These are phyloP conservation scores for Drosophila trapezifrons DNA, from an alignment of 1,140 invertebrate species.

Conservation along the genomic window DNA sequence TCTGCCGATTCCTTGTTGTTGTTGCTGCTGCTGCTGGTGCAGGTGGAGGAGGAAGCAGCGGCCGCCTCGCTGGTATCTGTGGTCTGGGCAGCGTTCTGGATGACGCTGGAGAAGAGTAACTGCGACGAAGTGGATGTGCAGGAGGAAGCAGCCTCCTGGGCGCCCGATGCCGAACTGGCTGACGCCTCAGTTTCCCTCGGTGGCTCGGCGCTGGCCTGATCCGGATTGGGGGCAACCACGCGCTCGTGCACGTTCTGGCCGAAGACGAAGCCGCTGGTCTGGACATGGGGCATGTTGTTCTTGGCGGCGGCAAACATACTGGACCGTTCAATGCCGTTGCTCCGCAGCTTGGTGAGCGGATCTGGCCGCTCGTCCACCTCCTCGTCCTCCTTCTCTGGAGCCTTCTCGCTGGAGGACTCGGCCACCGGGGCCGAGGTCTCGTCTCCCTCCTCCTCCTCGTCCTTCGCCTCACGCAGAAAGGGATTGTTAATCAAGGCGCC, in stretches of 20 bases:
- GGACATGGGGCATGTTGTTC: constrained; percentile 72
- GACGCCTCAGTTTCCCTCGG: constrained; percentile 17
- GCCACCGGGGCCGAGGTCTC: constrained; percentile 28
- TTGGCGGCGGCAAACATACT: constrained; percentile 78
- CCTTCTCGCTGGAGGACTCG: constrained; percentile 46
- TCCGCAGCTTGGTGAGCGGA: constrained; percentile 74
- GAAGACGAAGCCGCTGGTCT: constrained; percentile 90
- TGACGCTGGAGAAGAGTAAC: constrained; percentile 74
- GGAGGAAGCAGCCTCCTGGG: constrained; percentile 43
- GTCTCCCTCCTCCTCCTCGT: constrained; percentile 59
- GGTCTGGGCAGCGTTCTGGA: constrained; percentile 85
- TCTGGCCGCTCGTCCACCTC: constrained; percentile 76
- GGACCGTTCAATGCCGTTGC: constrained; percentile 77
- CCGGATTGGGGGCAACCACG: constrained; percentile 86
- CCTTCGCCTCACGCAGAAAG: constrained; percentile 62
- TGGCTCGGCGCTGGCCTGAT: constrained; percentile 14
- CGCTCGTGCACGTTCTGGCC: constrained; percentile 95
- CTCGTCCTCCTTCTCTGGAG: constrained; percentile 65
- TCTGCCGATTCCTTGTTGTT: constrained; percentile 84
- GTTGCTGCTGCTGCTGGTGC: constrained; percentile 36
- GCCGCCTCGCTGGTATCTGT: constrained; percentile 68
- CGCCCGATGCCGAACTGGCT: constrained; percentile 37
- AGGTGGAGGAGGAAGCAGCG: constrained; percentile 36
- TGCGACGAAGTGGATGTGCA: constrained; percentile 49
- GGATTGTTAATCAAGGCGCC: constrained; percentile 57